These are phyloP conservation scores for Epizoanthus illoricatus DNA, from an alignment of 92 coral and sea anemone species.

Conservation along the genomic window DNA sequence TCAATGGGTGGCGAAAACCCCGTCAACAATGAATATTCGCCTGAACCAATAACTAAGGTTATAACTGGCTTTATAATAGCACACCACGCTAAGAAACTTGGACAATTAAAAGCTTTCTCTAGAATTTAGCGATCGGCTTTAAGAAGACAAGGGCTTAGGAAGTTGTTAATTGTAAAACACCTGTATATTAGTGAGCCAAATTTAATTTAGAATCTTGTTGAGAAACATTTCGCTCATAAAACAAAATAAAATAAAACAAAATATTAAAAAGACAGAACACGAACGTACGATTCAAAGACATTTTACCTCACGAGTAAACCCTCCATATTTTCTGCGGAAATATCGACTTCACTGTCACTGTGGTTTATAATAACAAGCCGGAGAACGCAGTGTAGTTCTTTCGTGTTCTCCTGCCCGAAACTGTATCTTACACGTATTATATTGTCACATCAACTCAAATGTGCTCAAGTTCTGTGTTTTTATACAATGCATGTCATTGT, in stretches of 20 bases:
- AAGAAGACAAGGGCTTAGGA: background rate
- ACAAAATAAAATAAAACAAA: background rate
- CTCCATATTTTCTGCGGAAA: too few species aligned
- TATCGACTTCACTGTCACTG: background rate
- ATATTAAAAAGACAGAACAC: background rate
- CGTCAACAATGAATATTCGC: background rate
- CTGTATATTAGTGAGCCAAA: constrained; percentile 35
- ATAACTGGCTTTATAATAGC: constrained; percentile 3
- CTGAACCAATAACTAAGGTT: constrained; percentile 4
- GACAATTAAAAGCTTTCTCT: constrained; percentile 1
- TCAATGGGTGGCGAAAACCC: constrained; percentile 32
- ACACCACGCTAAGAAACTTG: background rate
- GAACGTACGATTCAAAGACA: background rate
- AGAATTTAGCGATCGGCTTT: background rate
- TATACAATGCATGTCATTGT: background rate
- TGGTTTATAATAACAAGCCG: background rate
- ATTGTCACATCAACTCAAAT: background rate
- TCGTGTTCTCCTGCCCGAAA: constrained; percentile 13
- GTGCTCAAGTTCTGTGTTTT: constrained; percentile 10
- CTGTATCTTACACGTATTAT: background rate
- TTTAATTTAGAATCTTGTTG: constrained; percentile 41
- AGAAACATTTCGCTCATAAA: constrained; percentile 2
- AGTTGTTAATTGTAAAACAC: constrained; percentile 37
- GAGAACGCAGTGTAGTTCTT: background rate
- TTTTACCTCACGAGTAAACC: too few species aligned